Evolutionary conservation across 2,888 invertebrate genomes (phyloP), one percentile per base, ranked within the genome.

Genomic region (Drosophila recens): DNA sequence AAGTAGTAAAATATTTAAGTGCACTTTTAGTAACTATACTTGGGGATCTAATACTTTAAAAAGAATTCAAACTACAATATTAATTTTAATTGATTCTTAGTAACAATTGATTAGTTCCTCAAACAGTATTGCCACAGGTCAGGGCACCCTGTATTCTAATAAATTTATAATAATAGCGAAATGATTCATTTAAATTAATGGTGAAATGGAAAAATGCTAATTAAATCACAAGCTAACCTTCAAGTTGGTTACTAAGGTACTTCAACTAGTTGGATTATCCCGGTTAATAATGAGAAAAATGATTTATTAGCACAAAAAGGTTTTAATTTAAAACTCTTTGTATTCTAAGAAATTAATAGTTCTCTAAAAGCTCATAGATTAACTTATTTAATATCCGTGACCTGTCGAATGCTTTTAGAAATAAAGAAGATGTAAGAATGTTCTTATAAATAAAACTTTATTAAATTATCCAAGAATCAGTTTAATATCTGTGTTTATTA

Each of bases 151-250:
- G n/a, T 15, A 36, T 15, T 46, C 17, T 20, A 30, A 4, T 15
- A 13, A 23, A 9, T 52, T 15, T 11, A 36, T 52, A 33, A 42
- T 17, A 42, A 49, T 27, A 49, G 17, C 27, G 4, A 4, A 51
- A 15, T 58, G 59, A 52, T 23, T 66, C 45, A 46, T 36, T 52
- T 13, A 8, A 34, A 49, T 23, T 34, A 49, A 42, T 42, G 34
- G 49, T 23, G n/a, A 46, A 61, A 43, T 51, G 30, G 17, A 30
- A 30, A 42, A 27, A 36, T 64, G 49, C 20, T 23, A 65, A 23
- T 59, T 59, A n/a, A 23, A 10, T 43, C 13, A 17, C n/a, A 20
- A 15, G 17, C 13, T 13, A 43, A 17, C 10, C 23, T 43, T 13
- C 2, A 13, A 52, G 23, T 10, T 51, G 11, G 10, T 30, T 30